Percentiles rank a stretch among this genome's conserved stretches.
Conservation (phyloP, 2,797 vertebrate species). For the Hirundo rustica region DNA sequence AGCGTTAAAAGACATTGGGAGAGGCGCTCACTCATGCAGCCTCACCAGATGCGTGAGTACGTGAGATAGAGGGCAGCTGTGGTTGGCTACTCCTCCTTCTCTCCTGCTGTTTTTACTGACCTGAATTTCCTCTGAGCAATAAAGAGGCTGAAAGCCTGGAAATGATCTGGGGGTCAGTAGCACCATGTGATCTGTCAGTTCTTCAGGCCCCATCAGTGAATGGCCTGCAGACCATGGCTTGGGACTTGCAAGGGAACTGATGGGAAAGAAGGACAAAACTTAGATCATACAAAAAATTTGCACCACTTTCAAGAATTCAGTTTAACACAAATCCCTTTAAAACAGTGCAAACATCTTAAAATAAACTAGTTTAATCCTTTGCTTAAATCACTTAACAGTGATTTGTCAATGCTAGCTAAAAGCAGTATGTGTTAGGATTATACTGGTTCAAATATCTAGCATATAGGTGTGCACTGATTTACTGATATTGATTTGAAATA, state of each 20-base stretch:
- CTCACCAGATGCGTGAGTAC: not conserved
- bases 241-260: not conserved
- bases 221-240: not conserved
- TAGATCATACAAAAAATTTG: not conserved
- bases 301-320: not conserved
- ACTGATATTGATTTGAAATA: constrained; percentile 24
- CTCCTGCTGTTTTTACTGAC: constrained; percentile 19
- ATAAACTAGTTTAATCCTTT: constrained; percentile 17
- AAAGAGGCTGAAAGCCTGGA: not conserved
- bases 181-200: not conserved
- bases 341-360: constrained; percentile 4
- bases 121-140: not conserved
- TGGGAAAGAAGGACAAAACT: not conserved
- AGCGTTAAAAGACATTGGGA: not conserved
- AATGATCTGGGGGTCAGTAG: not conserved
- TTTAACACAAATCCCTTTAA: not conserved
- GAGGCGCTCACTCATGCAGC: not conserved
- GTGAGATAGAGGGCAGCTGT: not conserved
- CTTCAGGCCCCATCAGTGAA: not conserved
- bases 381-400: not conserved
- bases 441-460: not conserved
- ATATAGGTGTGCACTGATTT: not conserved
- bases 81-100: not conserved
- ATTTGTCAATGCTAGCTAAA: constrained; percentile 13
- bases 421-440: not conserved